Evolutionary conservation across 1,140 invertebrate genomes (phyloP).

Genomic region (Drosophila pectinifera): DNA sequence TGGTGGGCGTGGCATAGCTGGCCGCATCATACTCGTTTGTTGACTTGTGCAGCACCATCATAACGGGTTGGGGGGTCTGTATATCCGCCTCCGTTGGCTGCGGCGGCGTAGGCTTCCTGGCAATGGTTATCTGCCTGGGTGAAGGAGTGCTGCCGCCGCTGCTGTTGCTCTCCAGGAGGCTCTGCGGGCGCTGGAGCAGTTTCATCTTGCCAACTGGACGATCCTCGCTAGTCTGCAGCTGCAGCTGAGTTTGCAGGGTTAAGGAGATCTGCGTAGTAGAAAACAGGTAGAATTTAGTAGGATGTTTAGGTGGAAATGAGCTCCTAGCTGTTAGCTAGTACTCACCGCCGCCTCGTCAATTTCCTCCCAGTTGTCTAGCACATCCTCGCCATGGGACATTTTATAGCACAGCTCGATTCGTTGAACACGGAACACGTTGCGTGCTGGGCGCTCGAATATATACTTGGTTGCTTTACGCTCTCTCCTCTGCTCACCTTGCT

Average conservation of each 20-base stretch:
- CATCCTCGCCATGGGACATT: conserved; percentile 87
- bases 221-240: conserved; percentile 53
- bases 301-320: background rate
- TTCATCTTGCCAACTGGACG: conserved; percentile 78
- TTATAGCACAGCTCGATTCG: conserved; percentile 51
- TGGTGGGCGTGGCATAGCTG: conserved; percentile 86
- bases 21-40: conserved; percentile 86
- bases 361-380: conserved; percentile 93
- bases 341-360: conserved; percentile 90
- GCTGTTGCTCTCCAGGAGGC: conserved; percentile 48
- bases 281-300: background rate
- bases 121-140: conserved; percentile 86
- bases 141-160: conserved; percentile 52
- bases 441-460: conserved; percentile 32
- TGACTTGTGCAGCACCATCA: conserved; percentile 80
- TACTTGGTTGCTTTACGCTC: conserved; percentile 44
- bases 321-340: conserved; percentile 6
- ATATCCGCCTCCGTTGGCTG: conserved; percentile 63
- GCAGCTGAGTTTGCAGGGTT: conserved; percentile 74
- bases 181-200: conserved; percentile 85
- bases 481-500: conserved; percentile 38
- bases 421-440: conserved; percentile 60
- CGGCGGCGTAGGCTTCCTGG: conserved; percentile 77
- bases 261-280: conserved; percentile 55
- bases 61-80: conserved; percentile 63